Conservation (phyloP, 2,797 vertebrate species). For the Eulemur coronatus region DNA sequence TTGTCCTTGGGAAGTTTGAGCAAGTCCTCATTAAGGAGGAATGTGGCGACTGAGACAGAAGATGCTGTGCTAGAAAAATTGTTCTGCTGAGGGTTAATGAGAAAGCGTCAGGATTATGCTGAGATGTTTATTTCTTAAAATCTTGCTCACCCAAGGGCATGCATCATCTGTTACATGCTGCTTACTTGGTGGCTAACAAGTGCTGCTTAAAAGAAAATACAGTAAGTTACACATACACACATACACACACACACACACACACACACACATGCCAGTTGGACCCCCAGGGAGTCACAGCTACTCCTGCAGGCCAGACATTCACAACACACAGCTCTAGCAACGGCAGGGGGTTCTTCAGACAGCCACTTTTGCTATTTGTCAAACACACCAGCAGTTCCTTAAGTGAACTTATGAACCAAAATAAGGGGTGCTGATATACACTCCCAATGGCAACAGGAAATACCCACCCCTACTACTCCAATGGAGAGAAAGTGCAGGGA, state of each 20-base stretch:
- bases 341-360: fast-evolving
- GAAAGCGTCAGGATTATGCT: neutral
- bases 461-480: too few species aligned
- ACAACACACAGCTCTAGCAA: fast-evolving
- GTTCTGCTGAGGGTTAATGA: neutral
- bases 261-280: neutral
- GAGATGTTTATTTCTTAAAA: neutral
- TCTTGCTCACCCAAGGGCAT: neutral
- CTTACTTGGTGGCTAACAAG: neutral
- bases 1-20: neutral
- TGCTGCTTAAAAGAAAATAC: neutral
- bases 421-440: fast-evolving
- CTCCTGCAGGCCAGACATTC: neutral
- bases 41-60: fast-evolving
- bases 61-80: fast-evolving
- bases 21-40: neutral
- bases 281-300: fast-evolving
- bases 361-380: fast-evolving
- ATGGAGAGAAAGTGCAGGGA: neutral
- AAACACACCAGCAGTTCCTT: neutral
- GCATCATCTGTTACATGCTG: neutral
- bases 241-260: neutral
- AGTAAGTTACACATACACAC: neutral
- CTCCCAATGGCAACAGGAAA: fast-evolving
- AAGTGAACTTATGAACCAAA: neutral